A percentile compares a stretch with the other conserved stretches of the same genome.
Conservation (phyloP, 2,797 vertebrate species). For the Anguilla pacifica region DNA sequence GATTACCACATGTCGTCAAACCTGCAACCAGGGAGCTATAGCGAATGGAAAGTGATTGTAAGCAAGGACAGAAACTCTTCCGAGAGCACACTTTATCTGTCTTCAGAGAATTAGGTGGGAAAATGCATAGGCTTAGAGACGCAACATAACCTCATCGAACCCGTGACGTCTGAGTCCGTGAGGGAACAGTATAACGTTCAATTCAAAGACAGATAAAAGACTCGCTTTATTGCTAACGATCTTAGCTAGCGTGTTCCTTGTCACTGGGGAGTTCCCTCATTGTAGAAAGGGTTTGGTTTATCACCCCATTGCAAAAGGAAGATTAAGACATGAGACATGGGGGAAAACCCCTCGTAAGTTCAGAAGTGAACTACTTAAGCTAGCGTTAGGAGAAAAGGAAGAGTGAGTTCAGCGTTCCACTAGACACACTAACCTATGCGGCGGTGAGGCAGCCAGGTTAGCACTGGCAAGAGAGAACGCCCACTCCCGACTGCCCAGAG, state of each 20-base stretch:
- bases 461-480: background rate
- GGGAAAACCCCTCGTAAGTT: background rate
- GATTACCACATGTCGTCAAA: background rate
- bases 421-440: background rate
- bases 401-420: background rate
- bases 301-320: background rate
- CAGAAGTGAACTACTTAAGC: background rate
- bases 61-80: too few relatives aligned
- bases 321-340: background rate
- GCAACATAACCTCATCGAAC: background rate
- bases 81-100: background rate
- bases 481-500: background rate
- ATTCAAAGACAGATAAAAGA: background rate
- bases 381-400: background rate
- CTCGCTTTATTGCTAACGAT: background rate
- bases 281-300: background rate
- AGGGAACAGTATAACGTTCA: background rate
- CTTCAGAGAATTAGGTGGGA: background rate
- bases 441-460: background rate
- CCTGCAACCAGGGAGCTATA: background rate
- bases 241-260: background rate
- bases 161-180: background rate
- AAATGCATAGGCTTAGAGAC: background rate
- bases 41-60: background rate
- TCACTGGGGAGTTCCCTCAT: background rate